Base-by-base conservation (phyloP, 30 jellyfish, hydroid and myxozoan genomes). In the Hydractinia echinata region DNA sequence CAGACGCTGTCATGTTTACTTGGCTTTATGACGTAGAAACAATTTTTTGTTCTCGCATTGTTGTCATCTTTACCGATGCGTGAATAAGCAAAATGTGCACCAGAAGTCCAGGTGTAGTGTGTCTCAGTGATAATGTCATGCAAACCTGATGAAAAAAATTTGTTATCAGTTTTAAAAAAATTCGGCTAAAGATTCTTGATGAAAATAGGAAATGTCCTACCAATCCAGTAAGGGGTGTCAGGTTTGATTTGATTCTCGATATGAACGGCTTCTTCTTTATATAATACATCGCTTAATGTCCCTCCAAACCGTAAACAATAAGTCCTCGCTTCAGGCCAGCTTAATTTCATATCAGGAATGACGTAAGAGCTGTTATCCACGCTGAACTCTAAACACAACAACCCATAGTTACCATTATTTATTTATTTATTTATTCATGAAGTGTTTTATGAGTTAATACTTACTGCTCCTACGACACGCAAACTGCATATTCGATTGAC, bases 401-500 rank as follows among this genome's bases (percentile, higher is more conserved):
- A 16, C 1, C 19, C 19, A 58, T 13, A 58, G 15, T 58, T 58
- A 58, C 69, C 19, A 56, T 56, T 56, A 56, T n/a, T n/a, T 10
- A 10, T 62, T 10, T 39, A 5, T 10, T 64, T 64, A 44, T n/a
- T 7, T n/a, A 13, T 6, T 44, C 16, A n/a, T 7, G 18, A 64
- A 64, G 39, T 44, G 4, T 64, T 6, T 6, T 13, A 64, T 4
- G 19, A 7, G 74, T n/a, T 51, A 6, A 13, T 30, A 13, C 74
- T 64, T 64, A 64, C 74, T 64, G 74, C 74, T 64, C 39, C 39
- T 64, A 44, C 19, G 51, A 51, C 74, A 64, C 74, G 39, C 74
- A 64, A n/a, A 64, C 16, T 64, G 74, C 74, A 64, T 64, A 13
- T 64, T 64, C 7, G 74, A 64, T 13, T 64, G 19, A 13, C 74